Conservation (phyloP, 2,888 invertebrate genomes). For the Petrolisthes cinctipes region DNA sequence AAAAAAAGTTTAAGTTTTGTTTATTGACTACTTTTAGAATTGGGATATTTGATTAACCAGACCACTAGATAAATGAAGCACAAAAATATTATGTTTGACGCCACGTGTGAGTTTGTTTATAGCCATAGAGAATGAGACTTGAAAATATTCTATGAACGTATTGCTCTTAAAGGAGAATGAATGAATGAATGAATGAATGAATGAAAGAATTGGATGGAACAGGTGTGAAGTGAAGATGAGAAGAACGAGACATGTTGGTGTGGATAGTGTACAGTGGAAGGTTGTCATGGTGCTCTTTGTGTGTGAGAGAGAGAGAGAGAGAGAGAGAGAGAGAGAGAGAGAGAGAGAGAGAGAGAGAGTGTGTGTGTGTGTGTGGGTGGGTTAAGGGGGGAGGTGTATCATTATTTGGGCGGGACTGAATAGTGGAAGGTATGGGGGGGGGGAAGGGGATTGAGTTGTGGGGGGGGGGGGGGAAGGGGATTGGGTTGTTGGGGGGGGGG, state of each 20-base stretch:
- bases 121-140: no score
- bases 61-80: no score
- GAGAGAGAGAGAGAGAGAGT: slow-evolving; percentile 5
- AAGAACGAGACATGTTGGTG: not conserved
- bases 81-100: no score
- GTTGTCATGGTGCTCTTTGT: no score
- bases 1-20: no score
- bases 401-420: no score
- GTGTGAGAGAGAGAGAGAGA: not conserved
- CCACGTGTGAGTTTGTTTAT: no score
- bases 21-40: no score
- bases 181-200: not conserved
- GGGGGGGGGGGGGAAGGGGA: not conserved
- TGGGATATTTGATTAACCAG: no score
- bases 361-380: slow-evolving; percentile 18
- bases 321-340: slow-evolving; percentile 17
- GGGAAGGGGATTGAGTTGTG: not conserved
- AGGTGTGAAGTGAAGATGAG: not conserved
- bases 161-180: not conserved
- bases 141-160: not conserved
- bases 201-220: not conserved
- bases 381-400: not conserved
- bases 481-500: not conserved
- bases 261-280: not conserved
- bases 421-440: not conserved